These are phyloP conservation scores for Holcopasites calliopsidis DNA, from an alignment of 1,140 invertebrate species.

Conservation along the genomic window DNA sequence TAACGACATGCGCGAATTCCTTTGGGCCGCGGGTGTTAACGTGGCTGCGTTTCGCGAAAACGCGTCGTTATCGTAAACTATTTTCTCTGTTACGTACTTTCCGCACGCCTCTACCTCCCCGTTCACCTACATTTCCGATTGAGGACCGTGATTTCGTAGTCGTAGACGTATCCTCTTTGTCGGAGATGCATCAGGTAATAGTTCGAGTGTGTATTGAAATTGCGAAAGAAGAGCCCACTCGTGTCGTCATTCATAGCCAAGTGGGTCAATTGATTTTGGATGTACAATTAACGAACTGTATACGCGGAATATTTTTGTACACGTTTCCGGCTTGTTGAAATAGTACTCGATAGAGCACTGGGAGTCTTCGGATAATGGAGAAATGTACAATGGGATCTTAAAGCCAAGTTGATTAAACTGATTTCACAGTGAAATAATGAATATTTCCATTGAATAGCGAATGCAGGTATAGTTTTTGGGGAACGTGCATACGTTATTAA, in stretches of 20 bases:
- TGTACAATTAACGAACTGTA: background rate
- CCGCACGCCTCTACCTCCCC: background rate
- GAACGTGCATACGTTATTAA: too few relatives aligned
- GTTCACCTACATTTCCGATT: background rate
- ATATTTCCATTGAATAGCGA: too few relatives aligned
- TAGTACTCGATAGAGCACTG: too few relatives aligned
- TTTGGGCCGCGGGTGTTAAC: constrained; percentile 36
- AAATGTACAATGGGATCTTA: too few relatives aligned
- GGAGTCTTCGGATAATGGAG: too few relatives aligned
- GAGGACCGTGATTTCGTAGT: background rate
- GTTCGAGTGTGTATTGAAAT: constrained; percentile 5
- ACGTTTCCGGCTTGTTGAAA: too few relatives aligned
- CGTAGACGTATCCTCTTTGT: background rate
- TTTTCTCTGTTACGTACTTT: constrained; percentile 6
- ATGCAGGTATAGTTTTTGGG: too few relatives aligned
- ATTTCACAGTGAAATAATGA: too few relatives aligned
- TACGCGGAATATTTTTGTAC: background rate
- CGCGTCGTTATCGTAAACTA: constrained; percentile 24
- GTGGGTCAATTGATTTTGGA: background rate
- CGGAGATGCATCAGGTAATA: background rate
- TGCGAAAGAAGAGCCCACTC: background rate
- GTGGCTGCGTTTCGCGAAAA: constrained; percentile 24
- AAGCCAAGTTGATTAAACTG: too few relatives aligned
- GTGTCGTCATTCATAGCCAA: background rate
- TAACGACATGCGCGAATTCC: constrained; percentile 42